phyloP scores from a whole-genome alignment of 2,113 vertebrate species.

The Raja brachyura region DNA sequence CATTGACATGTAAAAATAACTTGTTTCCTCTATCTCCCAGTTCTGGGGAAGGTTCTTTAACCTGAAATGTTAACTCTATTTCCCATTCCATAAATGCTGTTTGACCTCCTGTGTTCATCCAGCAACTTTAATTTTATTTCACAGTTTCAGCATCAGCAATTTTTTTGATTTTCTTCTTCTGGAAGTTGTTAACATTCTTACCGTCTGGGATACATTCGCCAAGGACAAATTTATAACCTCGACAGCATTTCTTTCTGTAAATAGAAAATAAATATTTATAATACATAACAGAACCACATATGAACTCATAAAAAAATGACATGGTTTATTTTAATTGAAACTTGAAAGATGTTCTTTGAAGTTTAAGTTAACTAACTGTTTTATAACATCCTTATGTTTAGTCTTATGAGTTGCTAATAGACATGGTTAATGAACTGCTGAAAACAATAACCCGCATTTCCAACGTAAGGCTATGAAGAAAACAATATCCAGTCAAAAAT shows the following conservation, averaged over 20 bases:
- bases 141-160: no score
- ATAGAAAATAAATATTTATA: constrained; percentile 47
- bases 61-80: no score
- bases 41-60: no score
- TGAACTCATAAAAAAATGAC: not conserved
- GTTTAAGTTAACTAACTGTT: not conserved
- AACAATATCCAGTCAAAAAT: not conserved
- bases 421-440: not conserved
- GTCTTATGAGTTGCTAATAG: not conserved
- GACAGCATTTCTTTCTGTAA: constrained; percentile 94
- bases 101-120: no score
- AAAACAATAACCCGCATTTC: not conserved
- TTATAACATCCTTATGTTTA: not conserved
- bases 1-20: no score
- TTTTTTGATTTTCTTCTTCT: not conserved
- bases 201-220: constrained; percentile 98
- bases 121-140: no score
- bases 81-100: no score
- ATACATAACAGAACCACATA: not conserved
- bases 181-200: constrained; percentile 50
- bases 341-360: not conserved
- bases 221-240: constrained; percentile 92
- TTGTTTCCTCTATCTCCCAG: no score
- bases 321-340: not conserved
- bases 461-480: not conserved